Conservation (phyloP, 2,113 vertebrate species). For the Callipepla squamata region DNA sequence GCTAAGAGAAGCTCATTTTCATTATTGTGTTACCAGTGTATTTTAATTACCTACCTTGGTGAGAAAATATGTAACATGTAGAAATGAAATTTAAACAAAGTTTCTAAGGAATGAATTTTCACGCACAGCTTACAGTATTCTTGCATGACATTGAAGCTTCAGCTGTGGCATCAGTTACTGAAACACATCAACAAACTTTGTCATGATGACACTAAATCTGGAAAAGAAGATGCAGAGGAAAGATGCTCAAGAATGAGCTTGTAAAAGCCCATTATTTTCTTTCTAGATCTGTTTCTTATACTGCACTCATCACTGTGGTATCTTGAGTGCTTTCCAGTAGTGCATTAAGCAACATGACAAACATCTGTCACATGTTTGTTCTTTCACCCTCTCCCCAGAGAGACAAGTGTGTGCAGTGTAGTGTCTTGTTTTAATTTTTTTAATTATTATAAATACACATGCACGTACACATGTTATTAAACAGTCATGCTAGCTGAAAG, state of each 20-base stretch:
- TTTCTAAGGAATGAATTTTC: neutral
- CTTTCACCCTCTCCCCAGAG: slow-evolving; percentile 56
- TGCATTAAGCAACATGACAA: slow-evolving; percentile 71
- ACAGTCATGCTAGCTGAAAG: neutral
- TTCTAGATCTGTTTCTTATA: slow-evolving; percentile 65
- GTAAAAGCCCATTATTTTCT: slow-evolving; percentile 59
- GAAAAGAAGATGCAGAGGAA: slow-evolving; percentile 23
- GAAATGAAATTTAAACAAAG: neutral
- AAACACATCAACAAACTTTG: slow-evolving; percentile 20
- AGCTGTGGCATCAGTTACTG: neutral
- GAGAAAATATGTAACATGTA: neutral
- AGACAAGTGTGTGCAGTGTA: slow-evolving; percentile 44
- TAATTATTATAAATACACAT: slow-evolving; percentile 52
- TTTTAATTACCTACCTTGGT: neutral
- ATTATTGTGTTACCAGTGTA: neutral
- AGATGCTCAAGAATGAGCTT: slow-evolving; percentile 59
- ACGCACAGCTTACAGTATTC: neutral
- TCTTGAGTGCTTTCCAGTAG: slow-evolving; percentile 70
- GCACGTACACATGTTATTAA: slow-evolving; percentile 38
- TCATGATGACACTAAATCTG: neutral
- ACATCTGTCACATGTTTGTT: slow-evolving; percentile 70
- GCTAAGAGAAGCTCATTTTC: neutral
- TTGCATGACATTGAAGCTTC: neutral
- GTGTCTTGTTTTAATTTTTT: slow-evolving; percentile 56
- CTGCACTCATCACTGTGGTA: slow-evolving; percentile 69